phyloP scores from a whole-genome alignment of 2,113 vertebrate genomes.

The Montifringilla adamsi region DNA sequence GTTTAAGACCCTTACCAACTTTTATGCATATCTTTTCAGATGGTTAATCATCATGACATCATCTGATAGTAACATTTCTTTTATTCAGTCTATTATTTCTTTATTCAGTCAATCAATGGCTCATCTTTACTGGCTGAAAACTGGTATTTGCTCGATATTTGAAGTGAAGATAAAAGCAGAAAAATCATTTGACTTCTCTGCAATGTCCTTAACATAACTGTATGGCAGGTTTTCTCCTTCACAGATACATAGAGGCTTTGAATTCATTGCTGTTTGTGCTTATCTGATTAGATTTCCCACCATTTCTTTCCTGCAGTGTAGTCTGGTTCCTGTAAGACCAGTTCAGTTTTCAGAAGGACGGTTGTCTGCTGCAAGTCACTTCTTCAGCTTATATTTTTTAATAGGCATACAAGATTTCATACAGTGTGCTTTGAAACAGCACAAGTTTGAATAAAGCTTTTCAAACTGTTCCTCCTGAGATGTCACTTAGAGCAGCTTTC shows the following conservation, averaged over 20 bases:
- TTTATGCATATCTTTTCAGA: background rate
- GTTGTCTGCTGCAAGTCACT: background rate
- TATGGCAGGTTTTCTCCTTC: background rate
- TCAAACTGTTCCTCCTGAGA: background rate
- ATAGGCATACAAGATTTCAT: background rate
- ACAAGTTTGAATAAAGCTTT: background rate
- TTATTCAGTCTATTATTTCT: background rate
- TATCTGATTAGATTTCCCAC: background rate
- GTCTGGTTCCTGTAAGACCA: background rate
- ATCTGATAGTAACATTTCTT: background rate
- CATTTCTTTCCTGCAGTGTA: background rate
- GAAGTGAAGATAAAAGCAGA: background rate
- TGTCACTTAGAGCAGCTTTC: background rate
- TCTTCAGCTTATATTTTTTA: background rate
- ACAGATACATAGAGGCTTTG: background rate
- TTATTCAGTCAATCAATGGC: background rate
- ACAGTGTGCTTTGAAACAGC: background rate
- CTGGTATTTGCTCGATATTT: background rate
- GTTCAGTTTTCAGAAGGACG: background rate
- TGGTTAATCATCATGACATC: background rate
- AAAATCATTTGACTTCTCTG: slow-evolving; percentile 1
- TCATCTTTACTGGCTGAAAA: background rate
- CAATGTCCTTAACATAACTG: background rate
- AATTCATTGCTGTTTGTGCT: background rate
- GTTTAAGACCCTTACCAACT: background rate